A percentile compares a stretch with the other conserved stretches of the same genome.
These are phyloP conservation scores for Ceraclea dissimilis DNA, from an alignment of 2,888 invertebrate species.

Conservation along the genomic window DNA sequence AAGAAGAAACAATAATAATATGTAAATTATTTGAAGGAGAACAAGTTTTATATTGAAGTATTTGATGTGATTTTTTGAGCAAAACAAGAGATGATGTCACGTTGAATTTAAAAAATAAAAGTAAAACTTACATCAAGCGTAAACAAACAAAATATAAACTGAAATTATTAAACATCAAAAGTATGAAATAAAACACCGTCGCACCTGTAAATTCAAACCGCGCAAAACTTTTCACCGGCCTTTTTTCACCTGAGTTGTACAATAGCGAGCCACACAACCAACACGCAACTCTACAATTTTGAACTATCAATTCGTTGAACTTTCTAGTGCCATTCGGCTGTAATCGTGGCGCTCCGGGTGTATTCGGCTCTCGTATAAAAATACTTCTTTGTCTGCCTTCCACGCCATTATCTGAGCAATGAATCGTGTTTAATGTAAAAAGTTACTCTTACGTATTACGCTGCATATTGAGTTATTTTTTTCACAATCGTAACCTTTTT, in stretches of 20 bases:
- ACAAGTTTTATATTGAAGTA: not conserved
- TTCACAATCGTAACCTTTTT: no score
- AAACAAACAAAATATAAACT: no score
- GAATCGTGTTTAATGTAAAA: no score
- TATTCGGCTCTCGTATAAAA: not conserved
- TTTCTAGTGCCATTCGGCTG: not conserved
- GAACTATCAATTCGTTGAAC: not conserved
- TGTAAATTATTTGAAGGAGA: not conserved
- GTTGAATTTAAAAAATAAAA: no score
- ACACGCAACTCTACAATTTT: not conserved
- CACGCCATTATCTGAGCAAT: no score
- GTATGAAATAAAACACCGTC: not conserved
- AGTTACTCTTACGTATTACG: no score
- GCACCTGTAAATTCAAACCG: constrained; percentile 1
- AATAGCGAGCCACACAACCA: not conserved
- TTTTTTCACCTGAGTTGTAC: not conserved
- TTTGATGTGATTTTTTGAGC: no score
- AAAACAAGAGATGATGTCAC: no score
- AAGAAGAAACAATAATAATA: no score
- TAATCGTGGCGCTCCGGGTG: not conserved
- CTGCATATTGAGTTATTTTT: no score
- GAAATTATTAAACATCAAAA: no score
- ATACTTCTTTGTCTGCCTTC: not conserved
- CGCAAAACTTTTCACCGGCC: constrained; percentile 2
- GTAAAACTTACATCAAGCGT: no score